Evolutionary conservation across 2,888 invertebrate species (phyloP), one percentile per base, ranked within the genome.

Genomic region (Drosophila borealis): DNA sequence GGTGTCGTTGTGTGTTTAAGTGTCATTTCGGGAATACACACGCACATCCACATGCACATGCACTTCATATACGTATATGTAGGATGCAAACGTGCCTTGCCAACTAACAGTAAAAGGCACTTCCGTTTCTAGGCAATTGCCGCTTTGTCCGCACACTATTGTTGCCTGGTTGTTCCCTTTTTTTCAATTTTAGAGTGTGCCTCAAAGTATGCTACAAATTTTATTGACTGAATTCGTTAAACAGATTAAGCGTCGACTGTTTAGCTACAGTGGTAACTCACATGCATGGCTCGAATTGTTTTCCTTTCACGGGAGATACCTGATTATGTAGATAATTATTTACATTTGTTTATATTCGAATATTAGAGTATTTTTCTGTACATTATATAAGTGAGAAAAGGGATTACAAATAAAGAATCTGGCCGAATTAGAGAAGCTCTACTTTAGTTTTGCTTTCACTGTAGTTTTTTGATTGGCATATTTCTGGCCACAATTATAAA

Each of bases 1-100:
- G 83, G 70, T 68, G 84, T 79, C 86, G 74, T 75, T 85, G 78
- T 80, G 68, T 88, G 80, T 57, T 62, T 48, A 82, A 84, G 80
- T 88, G 72, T 82, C 75, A 70, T 75, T 60, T 72, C 62, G 70
- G 64, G 60, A 55, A 63, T 36, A 42, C n/a, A 55, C 36, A 65
- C 39, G 62, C 42, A 55, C n/a, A 57, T 25, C 64, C 19, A 57
- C 36, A 44, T 5, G 41, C 21, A 62, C 37, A 64, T 42, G 55
- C 66, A 65, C 57, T 66, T 70, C 17, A 73, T 59, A 25, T 21
- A 33, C 64, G 37, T 17, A 55, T 45, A 59, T 65, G 57, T 71
- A 67, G 57, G 29, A 54, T 56, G 53, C 60, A 71, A 74, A 88
- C 84, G 84, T 85, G 88, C 70, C 63, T 72, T 48, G 21, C 65